Evolutionary conservation across 2,888 invertebrate genomes (phyloP), one percentile per base, ranked within the genome.

Genomic region (Pecten maximus): DNA sequence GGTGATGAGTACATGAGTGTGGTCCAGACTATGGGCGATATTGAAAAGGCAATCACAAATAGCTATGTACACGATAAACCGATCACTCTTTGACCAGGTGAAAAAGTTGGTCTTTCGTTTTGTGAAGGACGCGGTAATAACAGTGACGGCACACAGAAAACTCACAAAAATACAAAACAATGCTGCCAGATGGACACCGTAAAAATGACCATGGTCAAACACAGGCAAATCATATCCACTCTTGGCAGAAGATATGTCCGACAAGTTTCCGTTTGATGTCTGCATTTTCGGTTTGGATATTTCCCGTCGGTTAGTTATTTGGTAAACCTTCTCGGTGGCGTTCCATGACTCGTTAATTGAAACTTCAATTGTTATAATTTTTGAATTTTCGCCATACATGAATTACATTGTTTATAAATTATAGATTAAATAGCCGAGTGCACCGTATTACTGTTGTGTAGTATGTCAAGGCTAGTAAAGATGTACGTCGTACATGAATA

Each of bases 1-100:
- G 10, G 91, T 91, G 0, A 88, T 40, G 2, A 89, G 40, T 39
- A 88, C 87, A 15, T 91, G 89, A 10, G 87, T 40, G 40, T 91
- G 91, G 74, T 91, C 91, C 40, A 91, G 40, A 16, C 87, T 40
- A 40, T 90, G 91, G 2, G 88, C 88, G 4, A 91, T 16, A 28
- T 91, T 91, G 35, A 91, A 91, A 12, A 40, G 48, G 19, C 91
- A 88, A 87, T 91, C 91, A 89, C 91, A 91, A n/a, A 88, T 23
- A 39, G 91, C 91, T n/a, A 91, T 88, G 48, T 91, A 91, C 10
- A 91, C 89, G 2, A 91, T 88, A 48, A 91, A 91, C 23, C 91
- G n/a, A n/a, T 91, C 91, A 35, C 87, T 91, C 23, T 88, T 88
- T 40, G 88, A 35, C 88, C 91, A 89, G 2, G 23, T 40, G 44